Conservation (phyloP, 2,888 invertebrate genomes). For the Ophion ventricosus region DNA sequence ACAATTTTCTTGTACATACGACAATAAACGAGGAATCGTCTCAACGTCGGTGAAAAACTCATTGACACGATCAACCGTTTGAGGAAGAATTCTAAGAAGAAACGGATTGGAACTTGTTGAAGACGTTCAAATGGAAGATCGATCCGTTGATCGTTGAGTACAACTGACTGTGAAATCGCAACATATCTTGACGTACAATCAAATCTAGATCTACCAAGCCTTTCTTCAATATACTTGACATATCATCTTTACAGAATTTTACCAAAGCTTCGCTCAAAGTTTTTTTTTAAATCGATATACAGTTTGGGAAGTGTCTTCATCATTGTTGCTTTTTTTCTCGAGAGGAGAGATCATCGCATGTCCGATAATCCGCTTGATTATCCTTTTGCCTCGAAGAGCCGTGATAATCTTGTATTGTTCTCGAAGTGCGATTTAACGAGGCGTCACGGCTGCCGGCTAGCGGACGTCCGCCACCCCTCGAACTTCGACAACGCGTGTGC, state of each 20-base stretch:
- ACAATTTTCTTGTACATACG: background rate
- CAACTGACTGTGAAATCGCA: conserved; percentile 22
- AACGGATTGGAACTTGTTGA: background rate
- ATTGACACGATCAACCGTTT: background rate
- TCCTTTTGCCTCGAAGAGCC: background rate
- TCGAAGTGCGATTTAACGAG: conserved; percentile 8
- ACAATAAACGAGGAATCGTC: background rate
- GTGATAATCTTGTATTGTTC: background rate
- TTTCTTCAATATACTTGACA: conserved; percentile 1
- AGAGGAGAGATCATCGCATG: too few relatives aligned
- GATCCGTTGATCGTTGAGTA: background rate
- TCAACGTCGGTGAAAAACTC: background rate
- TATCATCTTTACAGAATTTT: conserved; percentile 30
- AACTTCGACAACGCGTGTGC: background rate
- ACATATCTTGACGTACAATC: conserved; percentile 43
- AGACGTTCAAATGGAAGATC: background rate
- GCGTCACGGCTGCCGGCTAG: background rate
- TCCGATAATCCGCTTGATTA: background rate
- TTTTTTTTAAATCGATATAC: background rate
- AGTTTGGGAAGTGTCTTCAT: background rate
- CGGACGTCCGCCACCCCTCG: background rate
- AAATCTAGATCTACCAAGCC: background rate
- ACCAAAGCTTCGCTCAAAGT: background rate
- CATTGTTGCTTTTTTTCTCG: background rate
- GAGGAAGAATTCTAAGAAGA: background rate